Percentiles rank a stretch among this genome's conserved stretches.
Evolutionary conservation across 2,888 invertebrate genomes (phyloP).

Genomic region (Ophion obscuratus): DNA sequence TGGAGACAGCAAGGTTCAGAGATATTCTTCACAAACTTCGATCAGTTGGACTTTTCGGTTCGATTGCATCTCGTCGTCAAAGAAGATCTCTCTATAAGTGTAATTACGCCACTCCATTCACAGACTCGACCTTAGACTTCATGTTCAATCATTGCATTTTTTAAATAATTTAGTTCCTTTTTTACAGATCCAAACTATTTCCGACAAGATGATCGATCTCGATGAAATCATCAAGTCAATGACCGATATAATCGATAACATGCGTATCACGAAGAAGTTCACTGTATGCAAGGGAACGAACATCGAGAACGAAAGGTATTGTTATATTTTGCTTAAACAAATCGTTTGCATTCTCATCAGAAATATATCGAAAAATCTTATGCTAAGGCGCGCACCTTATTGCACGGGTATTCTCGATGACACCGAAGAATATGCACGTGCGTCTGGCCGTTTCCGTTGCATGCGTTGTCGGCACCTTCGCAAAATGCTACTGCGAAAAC

Average conservation of each 20-base stretch:
- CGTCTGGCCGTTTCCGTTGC: not conserved
- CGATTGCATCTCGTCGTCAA: slow-evolving; percentile 9
- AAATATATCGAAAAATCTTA: not conserved
- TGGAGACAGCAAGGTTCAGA: slow-evolving; percentile 10
- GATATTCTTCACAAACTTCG: slow-evolving; percentile 1
- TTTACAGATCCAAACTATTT: slow-evolving; percentile 15
- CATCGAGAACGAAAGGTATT: slow-evolving; percentile 10
- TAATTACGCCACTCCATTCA: not conserved
- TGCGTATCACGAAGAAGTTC: not conserved
- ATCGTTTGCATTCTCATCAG: not conserved
- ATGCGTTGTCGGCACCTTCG: slow-evolving; percentile 18
- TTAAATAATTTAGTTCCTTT: not conserved
- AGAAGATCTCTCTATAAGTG: slow-evolving; percentile 14
- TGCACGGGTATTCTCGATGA: slow-evolving; percentile 13
- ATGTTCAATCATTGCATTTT: not conserved
- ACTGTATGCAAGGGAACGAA: not conserved
- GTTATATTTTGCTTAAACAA: not conserved
- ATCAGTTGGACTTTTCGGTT: slow-evolving; percentile 4
- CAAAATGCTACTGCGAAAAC: not conserved
- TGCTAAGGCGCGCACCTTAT: not conserved
- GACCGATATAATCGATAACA: not conserved
- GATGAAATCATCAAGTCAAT: slow-evolving; percentile 3
- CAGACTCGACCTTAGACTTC: slow-evolving; percentile 7
- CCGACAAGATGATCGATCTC: not conserved
- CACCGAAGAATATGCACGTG: not conserved